A percentile compares a stretch with the other conserved stretches of the same genome.
Conservation (phyloP, 2,113 vertebrate genomes). For the Gambusia holbrooki region DNA sequence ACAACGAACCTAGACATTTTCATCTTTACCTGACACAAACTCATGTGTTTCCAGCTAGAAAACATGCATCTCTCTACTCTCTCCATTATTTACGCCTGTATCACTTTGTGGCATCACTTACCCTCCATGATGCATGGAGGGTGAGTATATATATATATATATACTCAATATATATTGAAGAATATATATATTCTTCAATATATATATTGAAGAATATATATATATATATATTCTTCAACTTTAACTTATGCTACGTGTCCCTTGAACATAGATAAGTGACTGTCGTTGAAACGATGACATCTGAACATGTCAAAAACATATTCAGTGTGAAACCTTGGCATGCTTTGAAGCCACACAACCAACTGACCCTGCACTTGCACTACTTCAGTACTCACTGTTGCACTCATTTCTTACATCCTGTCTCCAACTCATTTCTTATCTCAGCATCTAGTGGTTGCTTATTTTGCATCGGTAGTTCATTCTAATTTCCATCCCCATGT, state of each 20-base stretch:
- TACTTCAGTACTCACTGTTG: slow-evolving; percentile 2
- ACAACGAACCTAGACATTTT: no score
- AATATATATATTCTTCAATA: no score
- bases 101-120: no score
- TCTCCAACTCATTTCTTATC: neutral
- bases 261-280: slow-evolving; percentile 25
- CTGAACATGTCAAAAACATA: neutral
- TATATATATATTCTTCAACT: no score
- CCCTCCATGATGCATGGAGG: no score
- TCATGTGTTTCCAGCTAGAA: no score
- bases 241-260: neutral
- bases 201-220: no score
- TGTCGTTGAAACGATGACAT: slow-evolving; percentile 11
- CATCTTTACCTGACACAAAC: no score
- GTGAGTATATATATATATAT: no score
- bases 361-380: slow-evolving; percentile 25
- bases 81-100: no score
- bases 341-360: slow-evolving; percentile 24
- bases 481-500: neutral
- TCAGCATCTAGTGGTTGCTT: slow-evolving; percentile 1
- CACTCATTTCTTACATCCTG: neutral
- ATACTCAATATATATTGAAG: no score
- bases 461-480: slow-evolving; percentile 3
- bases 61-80: no score
- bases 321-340: neutral